Base-by-base conservation (phyloP, 1,140 invertebrate genomes). In the Monomorium pharaonis region DNA sequence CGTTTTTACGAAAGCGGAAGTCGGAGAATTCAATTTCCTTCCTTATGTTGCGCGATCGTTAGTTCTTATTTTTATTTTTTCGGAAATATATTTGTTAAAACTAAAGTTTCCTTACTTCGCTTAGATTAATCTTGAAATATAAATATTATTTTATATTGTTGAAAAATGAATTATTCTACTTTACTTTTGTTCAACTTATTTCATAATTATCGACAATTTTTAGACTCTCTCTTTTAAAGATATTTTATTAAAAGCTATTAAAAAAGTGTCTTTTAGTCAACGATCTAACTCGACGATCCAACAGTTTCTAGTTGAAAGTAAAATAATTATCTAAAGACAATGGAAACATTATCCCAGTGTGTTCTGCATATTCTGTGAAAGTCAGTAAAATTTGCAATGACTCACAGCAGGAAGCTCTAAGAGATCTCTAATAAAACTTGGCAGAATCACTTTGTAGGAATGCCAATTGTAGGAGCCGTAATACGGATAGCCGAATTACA, bases 1-100 rank as follows among this genome's bases (percentile, higher is more conserved):
- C 14, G 10, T 75, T 51, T n/a, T 84, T 63, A 51, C 42, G 42
- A n/a, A 75, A 74, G 27, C 14, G 0, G 24, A 84, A 62, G 63
- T 49, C 30, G 27, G 0, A 1, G 56, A 84, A 84, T 42, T 80
- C 12, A 3, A 49, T 24, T 33, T n/a, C n/a, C 42, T 83, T 74
- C 33, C 16, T 58, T 5, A 47, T 60, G 16, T 47, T 37, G 10
- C 9, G 18, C 12, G 33, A 27, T 56, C 56, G 5, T 42, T 18
- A 42, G 1, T 70, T 56, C n/a, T 1, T 58, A 44, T 24, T 44
- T 47, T 33, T 69, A 30, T 56, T 70, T 44, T 33, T 44, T 5
- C 6, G 5, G 3, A n/a, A 60, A 56, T 14, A 18, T 81, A 6
- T 42, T 58, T 9, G 44, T 60, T 49, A 33, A 14, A 60, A 37